These are phyloP conservation scores for Halocynthia aurantium DNA, from an alignment of 23 tunicate species.

Conservation along the genomic window DNA sequence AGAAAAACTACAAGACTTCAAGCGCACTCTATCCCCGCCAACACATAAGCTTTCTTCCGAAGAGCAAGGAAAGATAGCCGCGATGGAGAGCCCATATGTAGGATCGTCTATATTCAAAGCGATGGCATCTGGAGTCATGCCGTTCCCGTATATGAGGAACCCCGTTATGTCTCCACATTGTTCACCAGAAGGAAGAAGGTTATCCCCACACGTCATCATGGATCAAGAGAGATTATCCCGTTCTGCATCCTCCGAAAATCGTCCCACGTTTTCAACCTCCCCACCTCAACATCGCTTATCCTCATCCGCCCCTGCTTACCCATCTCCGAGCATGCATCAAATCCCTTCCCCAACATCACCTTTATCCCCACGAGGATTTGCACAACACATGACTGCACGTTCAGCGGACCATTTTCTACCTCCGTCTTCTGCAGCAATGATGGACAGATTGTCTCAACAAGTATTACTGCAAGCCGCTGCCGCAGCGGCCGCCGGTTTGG, in stretches of 20 bases:
- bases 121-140: slow-evolving; percentile 29
- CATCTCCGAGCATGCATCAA: not conserved
- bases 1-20: not conserved
- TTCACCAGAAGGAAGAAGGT: too few species aligned
- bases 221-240: too few species aligned
- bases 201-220: too few species aligned
- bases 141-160: slow-evolving; percentile 18
- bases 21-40: not conserved
- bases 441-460: slow-evolving; percentile 41
- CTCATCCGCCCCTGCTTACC: slow-evolving; percentile 4
- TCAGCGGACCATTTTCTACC: not conserved
- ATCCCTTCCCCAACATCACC: slow-evolving; percentile 21
- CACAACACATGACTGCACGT: not conserved
- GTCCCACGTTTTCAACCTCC: not conserved
- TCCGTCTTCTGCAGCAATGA: slow-evolving; percentile 11
- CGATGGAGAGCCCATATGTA: not conserved
- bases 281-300: slow-evolving; percentile 28
- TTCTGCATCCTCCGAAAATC: too few species aligned
- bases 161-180: too few species aligned
- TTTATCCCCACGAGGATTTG: not conserved
- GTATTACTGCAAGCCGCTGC: slow-evolving; percentile 60
- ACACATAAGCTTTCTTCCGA: not conserved
- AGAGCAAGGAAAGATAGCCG: not conserved
- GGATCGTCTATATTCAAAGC: not conserved
- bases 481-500: slow-evolving; percentile 28